phyloP scores from a whole-genome alignment of 1,140 invertebrate species.

The Octopus bimaculoides region DNA sequence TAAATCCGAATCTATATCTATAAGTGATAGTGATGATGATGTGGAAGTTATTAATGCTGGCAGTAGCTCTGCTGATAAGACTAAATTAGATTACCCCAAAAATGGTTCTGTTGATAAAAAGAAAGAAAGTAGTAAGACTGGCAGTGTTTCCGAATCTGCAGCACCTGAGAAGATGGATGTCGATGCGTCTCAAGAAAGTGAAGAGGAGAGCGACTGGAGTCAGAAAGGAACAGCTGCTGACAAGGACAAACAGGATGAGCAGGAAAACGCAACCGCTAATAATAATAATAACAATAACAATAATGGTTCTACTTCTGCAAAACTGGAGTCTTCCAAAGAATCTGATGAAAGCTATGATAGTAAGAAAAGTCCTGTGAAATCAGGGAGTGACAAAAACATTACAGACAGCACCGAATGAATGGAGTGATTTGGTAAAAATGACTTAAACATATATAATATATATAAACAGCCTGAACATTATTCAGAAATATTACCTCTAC shows the following conservation, averaged over 20 bases:
- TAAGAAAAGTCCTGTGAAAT: too few relatives aligned
- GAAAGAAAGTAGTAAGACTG: constrained; percentile 15
- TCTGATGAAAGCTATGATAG: too few relatives aligned
- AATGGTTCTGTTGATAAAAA: background rate
- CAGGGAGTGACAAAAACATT: too few relatives aligned
- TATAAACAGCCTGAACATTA: too few relatives aligned
- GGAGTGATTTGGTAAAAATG: too few relatives aligned
- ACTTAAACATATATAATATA: too few relatives aligned
- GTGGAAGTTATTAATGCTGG: background rate
- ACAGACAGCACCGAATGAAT: too few relatives aligned
- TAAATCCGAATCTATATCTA: background rate
- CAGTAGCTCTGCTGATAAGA: background rate
- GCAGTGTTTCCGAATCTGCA: constrained; percentile 13
- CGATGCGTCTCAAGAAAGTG: background rate
- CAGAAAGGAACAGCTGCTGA: constrained; percentile 12
- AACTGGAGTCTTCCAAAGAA: too few relatives aligned
- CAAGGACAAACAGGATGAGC: constrained; percentile 5
- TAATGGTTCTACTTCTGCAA: too few relatives aligned
- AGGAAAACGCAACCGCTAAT: constrained; percentile 11
- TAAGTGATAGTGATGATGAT: background rate
- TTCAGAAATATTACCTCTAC: too few relatives aligned
- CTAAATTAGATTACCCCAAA: background rate
- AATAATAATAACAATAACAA: background rate
- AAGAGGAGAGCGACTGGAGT: background rate
- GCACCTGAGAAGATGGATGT: constrained; percentile 6